Evolutionary conservation across 2,888 invertebrate species (phyloP).

Genomic region (Hirtodrosophila alboralis): DNA sequence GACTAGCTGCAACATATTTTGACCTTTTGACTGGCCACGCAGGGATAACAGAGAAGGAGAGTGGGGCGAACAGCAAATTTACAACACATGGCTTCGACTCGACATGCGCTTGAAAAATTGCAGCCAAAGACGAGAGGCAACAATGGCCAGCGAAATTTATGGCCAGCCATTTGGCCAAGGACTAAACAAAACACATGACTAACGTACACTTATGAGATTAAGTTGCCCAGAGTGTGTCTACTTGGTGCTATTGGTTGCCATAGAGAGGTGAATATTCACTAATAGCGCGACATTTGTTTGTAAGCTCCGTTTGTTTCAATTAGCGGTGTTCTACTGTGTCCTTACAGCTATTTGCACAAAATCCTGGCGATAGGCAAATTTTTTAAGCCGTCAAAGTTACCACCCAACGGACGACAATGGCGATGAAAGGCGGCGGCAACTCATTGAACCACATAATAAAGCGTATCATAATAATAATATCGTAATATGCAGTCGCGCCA

Average conservation of each 20-base stretch:
- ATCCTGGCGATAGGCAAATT: constrained; percentile 64
- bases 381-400: constrained; percentile 74
- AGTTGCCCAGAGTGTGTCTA: constrained; percentile 28
- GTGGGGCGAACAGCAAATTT: constrained; percentile 36
- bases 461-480: constrained; percentile 83
- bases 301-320: constrained; percentile 73
- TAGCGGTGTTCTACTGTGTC: constrained; percentile 59
- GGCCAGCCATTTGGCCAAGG: constrained; percentile 72
- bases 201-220: constrained; percentile 79
- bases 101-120: constrained; percentile 72
- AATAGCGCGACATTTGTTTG: constrained; percentile 40
- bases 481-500: constrained; percentile 80
- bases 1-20: constrained; percentile 61
- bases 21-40: constrained; percentile 53
- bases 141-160: constrained; percentile 74
- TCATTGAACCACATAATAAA: constrained; percentile 83
- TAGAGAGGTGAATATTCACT: constrained; percentile 36
- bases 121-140: constrained; percentile 55
- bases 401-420: constrained; percentile 47
- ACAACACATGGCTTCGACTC: constrained; percentile 63
- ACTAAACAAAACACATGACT: constrained; percentile 68
- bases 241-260: constrained; percentile 5
- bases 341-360: constrained; percentile 70
- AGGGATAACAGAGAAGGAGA: constrained; percentile 18
- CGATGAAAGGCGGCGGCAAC: constrained; percentile 58